Base-by-base conservation (phyloP, 2,888 invertebrate species). In the Agelastica alni region DNA sequence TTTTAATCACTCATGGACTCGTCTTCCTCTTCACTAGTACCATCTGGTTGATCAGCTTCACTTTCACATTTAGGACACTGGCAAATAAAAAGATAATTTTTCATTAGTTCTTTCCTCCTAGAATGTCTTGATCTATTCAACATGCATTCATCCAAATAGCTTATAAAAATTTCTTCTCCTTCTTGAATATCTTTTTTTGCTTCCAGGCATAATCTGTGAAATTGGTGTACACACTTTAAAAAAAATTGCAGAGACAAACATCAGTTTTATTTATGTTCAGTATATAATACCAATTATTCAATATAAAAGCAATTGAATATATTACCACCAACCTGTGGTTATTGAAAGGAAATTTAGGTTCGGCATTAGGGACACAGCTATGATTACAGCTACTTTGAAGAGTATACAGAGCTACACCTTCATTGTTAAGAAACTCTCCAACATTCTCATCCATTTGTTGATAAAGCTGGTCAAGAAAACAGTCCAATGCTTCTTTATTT, bases 381-480 rank as follows among this genome's bases (percentile, higher is more conserved):
- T 97, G 97, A 78, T 97, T 97, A 63, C 90, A 88, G 34, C 89
- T 83, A 71, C 95, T 94, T 73, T 96, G 96, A n/a, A 91, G 71
- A 16, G 81, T 76, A 75, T 89, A 97, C 0, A 97, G 78, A 0
- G 92, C 96, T 0, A 93, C 92, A 0, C 96, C 96, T 81, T 96
- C 96, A 62, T 89, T 92, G 76, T 96, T 92, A 12, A 96, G 77
- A 76, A 96, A 96, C 58, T 86, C 83, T 3, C 89, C 91, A 0
- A 91, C 79, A 70, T 82, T 80, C 79, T 86, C 85, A 57, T 93
- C 90, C 70, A 96, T 85, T 72, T 88, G 85, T 52, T 87, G 85
- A 76, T 96, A 96, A 17, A 95, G 72, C 61, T 85, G 83, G 68
- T 93, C 92, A 71, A 96, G 90, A 56, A 88, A 85, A 60, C 83